Base-by-base conservation (phyloP, 2,888 invertebrate genomes). In the Campaea margaritaria region DNA sequence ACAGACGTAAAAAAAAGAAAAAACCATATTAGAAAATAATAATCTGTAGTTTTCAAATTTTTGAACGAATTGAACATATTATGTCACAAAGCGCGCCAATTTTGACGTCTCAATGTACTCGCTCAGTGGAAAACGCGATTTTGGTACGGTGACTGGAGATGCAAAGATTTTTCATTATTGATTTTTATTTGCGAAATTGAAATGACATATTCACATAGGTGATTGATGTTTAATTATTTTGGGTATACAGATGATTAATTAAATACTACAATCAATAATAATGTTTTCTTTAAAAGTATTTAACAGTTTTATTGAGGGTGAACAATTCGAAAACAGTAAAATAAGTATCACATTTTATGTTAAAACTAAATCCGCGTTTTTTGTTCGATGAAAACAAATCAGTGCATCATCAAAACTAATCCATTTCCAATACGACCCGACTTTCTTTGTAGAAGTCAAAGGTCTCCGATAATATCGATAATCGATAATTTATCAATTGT, bases 1-100 rank as follows among this genome's bases (percentile, higher is more conserved):
- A 10, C 8, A 9, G 31, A 3, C 8, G 31, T 9, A 9, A 7
- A 31, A 31, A 9, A 31, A 31, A 31, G 9, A 27, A 27, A 27
- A 27, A 27, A 7, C 27, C n/a, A 21, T 21, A 21, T 21, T 21
- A 21, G 21, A 21, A 21, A 21, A 3, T 21, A 21, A 21, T 21
- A 21, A 21, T 21, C 21, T 21, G 21, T 21, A 5, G 21, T 36
- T 36, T n/a, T 36, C n/a, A n/a, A n/a, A n/a, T n/a, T 39, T 41
- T n/a, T 42, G 12, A 31, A 31, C 31, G 31, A 1, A 31, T 12
- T 10, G 3, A 38, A 8, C 15, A 13, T 34, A 1, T 15, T 61
- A 65, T 55, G 64, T 63, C 65, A 79, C 73, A 76, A 77, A 75
- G 68, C 75, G 75, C 78, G 77, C 79, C 72, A 80, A 78, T 68